These are phyloP conservation scores for Colostygia pectinataria DNA, from an alignment of 2,888 invertebrate species.

Conservation along the genomic window DNA sequence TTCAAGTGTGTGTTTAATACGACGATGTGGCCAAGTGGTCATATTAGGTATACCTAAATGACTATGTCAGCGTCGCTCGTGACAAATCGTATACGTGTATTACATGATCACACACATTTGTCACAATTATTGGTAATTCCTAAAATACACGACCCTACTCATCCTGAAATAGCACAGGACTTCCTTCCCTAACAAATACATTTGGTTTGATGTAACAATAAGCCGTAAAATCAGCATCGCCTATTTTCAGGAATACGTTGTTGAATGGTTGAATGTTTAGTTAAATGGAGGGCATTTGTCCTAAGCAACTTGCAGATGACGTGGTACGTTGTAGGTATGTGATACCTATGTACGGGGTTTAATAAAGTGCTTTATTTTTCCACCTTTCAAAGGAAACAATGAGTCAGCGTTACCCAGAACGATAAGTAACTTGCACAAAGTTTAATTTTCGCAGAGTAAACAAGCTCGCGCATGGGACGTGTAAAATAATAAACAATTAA, in stretches of 20 bases:
- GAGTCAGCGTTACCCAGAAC: slow-evolving; percentile 39
- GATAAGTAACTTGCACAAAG: slow-evolving; percentile 36
- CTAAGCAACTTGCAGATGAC: neutral
- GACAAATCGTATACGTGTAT: no score
- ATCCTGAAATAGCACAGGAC: neutral
- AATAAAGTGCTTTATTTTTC: slow-evolving; percentile 14
- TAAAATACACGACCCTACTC: neutral
- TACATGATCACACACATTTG: slow-evolving; percentile 5
- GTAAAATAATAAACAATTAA: slow-evolving; percentile 63
- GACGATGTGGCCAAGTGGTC: slow-evolving; percentile 10
- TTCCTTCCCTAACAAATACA: neutral
- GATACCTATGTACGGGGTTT: no score
- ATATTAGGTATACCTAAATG: no score
- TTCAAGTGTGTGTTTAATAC: slow-evolving; percentile 35
- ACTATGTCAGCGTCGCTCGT: no score
- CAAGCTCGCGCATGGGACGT: slow-evolving; percentile 45
- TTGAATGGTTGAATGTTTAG: neutral
- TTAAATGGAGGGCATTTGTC: neutral
- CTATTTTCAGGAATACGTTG: neutral
- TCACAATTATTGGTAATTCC: slow-evolving; percentile 6
- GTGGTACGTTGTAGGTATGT: no score
- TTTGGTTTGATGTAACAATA: neutral
- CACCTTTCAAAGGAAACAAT: slow-evolving; percentile 29
- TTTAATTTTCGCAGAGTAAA: slow-evolving; percentile 49
- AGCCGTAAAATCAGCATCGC: neutral